phyloP scores from a whole-genome alignment of 37 sponge, comb jelly and placozoan genomes.

The Spongia lamella region DNA sequence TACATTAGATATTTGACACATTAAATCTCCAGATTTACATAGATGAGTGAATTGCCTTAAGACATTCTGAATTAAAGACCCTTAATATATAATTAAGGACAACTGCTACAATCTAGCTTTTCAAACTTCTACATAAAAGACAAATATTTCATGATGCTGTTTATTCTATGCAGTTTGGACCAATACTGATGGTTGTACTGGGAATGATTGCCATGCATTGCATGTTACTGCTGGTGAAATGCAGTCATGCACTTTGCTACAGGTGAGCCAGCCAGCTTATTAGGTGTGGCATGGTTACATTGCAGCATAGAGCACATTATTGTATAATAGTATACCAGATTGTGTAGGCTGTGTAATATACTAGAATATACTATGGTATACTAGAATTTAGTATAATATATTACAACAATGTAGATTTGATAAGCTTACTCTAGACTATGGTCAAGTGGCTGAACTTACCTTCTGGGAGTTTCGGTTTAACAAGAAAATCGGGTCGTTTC shows the following conservation, averaged over 20 bases:
- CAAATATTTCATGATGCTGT: too few species aligned
- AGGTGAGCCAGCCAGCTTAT: conserved; percentile 13
- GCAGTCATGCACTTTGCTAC: conserved; percentile 41
- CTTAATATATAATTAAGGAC: too few species aligned
- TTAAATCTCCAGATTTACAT: too few species aligned
- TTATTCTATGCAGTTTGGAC: conserved; percentile 44
- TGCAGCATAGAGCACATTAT: background rate
- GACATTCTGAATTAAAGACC: too few species aligned
- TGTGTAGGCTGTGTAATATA: background rate
- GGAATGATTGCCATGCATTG: conserved; percentile 86
- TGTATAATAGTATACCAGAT: too few species aligned
- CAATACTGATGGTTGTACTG: conserved; percentile 38
- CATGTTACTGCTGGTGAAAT: conserved; percentile 67
- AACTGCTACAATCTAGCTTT: too few species aligned
- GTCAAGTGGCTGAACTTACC: conserved; percentile 11
- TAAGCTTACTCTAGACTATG: conserved; percentile 8
- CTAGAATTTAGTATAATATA: too few species aligned
- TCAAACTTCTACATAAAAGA: too few species aligned
- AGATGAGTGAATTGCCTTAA: too few species aligned
- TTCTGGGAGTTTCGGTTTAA: conserved; percentile 1
- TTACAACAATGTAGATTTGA: too few species aligned
- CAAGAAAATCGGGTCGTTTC: background rate
- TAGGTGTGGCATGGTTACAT: background rate
- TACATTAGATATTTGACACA: too few species aligned
- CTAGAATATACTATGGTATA: background rate